Base-by-base conservation (phyloP, 2,113 vertebrate species). In the Carollia perspicillata region DNA sequence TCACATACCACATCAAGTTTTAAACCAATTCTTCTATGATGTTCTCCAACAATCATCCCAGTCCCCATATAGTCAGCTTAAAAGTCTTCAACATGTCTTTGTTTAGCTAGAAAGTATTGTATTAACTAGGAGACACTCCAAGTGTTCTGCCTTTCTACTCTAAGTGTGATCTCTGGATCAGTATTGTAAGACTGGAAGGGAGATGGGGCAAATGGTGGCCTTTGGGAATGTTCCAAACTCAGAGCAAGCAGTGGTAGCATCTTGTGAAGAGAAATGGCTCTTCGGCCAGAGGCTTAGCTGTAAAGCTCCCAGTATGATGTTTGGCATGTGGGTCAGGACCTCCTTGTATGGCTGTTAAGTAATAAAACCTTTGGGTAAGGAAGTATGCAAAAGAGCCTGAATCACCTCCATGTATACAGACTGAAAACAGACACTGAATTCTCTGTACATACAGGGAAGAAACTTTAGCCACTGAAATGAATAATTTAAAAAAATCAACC, bases 311-410 rank as follows among this genome's bases (percentile, higher is more conserved):
- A 86, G 92, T 79, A 69, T 44, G 80, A 63, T 89, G 12, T 92
- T 40, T 51, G 42, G 20, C 84, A 90, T 23, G 10, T 28, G 20
- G 55, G 78, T 74, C 42, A 92, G 69, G 14, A 84, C 22, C 58
- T 91, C 71, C 75, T 37, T 58, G 55, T 83, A 72, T 84, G 51
- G 23, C 42, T 89, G 35, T 18, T 69, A 55, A 83, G 49, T 90
- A 90, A 84, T 84, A 90, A 93, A 77, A 91, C 44, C 51, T 53
- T 89, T 93, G 18, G n/a, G 51, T 69, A 89, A 95, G 37, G 44
- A 77, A 95, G 51, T 85, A 71, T 68, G 49, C 66, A 84, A 65
- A 84, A 81, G 30, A 58, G 37, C 51, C n/a, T 58, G 60, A 90
- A 47, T 58, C 47, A 65, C 28, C 5, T 47, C 72, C 49, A 60